Conservation (phyloP, 2,888 invertebrate genomes). For the Cantharis rufa region DNA sequence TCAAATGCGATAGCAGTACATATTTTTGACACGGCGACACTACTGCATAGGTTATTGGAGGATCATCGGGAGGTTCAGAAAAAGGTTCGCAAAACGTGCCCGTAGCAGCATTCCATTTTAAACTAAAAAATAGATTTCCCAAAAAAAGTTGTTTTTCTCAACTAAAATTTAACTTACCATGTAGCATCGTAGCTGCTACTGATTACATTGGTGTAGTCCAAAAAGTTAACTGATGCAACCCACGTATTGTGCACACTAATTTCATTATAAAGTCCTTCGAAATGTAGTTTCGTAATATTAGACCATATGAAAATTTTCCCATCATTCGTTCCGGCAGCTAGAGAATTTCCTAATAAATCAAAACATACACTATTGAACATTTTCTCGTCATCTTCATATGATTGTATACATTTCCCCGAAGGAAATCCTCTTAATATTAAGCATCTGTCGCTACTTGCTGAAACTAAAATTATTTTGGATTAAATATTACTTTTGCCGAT, state of each 20-base stretch:
- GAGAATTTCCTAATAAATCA: neutral
- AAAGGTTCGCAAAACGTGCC: neutral
- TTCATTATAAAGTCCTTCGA: neutral
- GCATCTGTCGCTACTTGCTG: neutral
- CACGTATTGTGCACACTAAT: neutral
- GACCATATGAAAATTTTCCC: neutral
- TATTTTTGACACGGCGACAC: neutral
- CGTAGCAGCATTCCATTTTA: neutral
- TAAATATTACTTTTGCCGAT: neutral
- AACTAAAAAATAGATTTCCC: neutral
- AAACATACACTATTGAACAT: neutral
- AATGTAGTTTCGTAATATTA: neutral
- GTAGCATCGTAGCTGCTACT: neutral
- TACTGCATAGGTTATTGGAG: neutral
- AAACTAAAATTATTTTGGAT: neutral
- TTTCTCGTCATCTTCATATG: neutral
- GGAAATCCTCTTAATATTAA: neutral
- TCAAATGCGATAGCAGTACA: neutral
- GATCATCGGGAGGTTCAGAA: neutral
- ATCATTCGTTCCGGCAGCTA: neutral
- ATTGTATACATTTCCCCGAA: neutral
- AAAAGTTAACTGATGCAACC: neutral
- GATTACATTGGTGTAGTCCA: neutral
- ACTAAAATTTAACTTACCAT: neutral
- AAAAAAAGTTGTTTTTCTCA: neutral